phyloP scores from a whole-genome alignment of 2,888 invertebrate genomes.

The Cryptus armator region DNA sequence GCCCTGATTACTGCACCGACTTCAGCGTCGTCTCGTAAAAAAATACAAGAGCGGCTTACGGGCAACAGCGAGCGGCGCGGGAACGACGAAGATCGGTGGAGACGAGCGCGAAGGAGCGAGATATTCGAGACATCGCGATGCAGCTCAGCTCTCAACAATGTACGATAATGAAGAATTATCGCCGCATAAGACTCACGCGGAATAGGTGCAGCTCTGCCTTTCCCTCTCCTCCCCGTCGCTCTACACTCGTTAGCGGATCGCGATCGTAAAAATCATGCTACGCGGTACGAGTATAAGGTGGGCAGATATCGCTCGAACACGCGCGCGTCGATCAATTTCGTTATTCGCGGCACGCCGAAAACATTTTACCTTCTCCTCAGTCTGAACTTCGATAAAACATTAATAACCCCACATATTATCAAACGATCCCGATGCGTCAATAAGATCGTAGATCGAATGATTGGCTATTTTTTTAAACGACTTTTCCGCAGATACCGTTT shows the following conservation, averaged over 20 bases:
- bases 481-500: no score
- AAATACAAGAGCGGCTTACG: conserved; percentile 54
- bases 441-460: no score
- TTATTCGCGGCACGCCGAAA: neutral
- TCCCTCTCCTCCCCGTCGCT: conserved; percentile 21
- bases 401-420: neutral
- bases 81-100: conserved; percentile 59
- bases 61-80: conserved; percentile 59
- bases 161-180: conserved; percentile 85
- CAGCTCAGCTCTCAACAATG: conserved; percentile 80
- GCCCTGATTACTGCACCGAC: conserved; percentile 76
- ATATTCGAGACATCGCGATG: conserved; percentile 59
- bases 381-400: neutral
- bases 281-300: conserved; percentile 53
- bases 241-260: conserved; percentile 81
- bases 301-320: conserved; percentile 22
- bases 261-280: conserved; percentile 82
- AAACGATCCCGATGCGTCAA: no score
- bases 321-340: conserved; percentile 7
- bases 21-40: conserved; percentile 68
- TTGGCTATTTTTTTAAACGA: no score
- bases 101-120: conserved; percentile 49
- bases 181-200: conserved; percentile 79
- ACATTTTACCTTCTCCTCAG: neutral
- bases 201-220: conserved; percentile 75